Percentiles rank a stretch among this genome's conserved stretches.
These are phyloP conservation scores for Heliconius ethilla DNA, from an alignment of 2,888 invertebrate species.

Conservation along the genomic window DNA sequence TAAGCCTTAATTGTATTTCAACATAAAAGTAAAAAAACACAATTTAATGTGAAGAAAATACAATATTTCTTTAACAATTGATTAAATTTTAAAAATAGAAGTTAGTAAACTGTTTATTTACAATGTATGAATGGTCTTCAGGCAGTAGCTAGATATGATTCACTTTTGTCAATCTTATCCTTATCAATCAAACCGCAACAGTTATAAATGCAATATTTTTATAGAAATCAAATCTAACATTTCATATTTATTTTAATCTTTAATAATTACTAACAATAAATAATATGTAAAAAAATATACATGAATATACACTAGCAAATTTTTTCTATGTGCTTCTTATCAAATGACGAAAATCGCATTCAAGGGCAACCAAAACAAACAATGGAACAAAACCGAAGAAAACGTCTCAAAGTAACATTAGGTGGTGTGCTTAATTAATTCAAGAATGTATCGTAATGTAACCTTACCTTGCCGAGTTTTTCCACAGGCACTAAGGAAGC, in stretches of 20 bases:
- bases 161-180: constrained; percentile 4
- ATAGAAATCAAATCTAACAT: neutral
- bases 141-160: neutral
- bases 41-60: neutral
- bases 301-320: neutral
- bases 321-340: constrained; percentile 34
- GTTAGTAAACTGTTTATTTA: neutral
- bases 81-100: too few relatives aligned
- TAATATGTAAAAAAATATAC: neutral
- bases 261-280: neutral
- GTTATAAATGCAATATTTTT: neutral
- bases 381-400: constrained; percentile 24
- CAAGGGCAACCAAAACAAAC: constrained; percentile 47
- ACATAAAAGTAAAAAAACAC: neutral
- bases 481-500: constrained; percentile 87
- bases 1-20: neutral
- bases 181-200: constrained; percentile 1
- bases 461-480: constrained; percentile 86
- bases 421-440: neutral
- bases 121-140: neutral
- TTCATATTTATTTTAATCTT: neutral
- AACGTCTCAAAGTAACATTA: constrained; percentile 1
- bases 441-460: constrained; percentile 16
- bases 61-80: neutral
- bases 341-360: constrained; percentile 33